Evolutionary conservation across 2,113 vertebrate genomes (phyloP).

Genomic region (Ammodytes dubius): DNA sequence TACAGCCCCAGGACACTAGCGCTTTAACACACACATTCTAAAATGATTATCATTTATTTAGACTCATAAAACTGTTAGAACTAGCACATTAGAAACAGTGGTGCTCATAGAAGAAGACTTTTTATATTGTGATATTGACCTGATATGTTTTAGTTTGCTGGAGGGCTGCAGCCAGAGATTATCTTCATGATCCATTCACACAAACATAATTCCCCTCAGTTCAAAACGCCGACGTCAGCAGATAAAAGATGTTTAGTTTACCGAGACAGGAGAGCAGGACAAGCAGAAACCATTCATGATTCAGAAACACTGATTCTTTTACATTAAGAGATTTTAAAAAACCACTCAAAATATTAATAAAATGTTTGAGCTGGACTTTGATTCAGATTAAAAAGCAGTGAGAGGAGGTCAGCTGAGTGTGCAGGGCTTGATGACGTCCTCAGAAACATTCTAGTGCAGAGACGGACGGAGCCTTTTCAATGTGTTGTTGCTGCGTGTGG

Average conservation of each 20-base stretch:
- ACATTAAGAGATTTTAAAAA: not conserved
- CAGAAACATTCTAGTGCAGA: constrained; percentile 43
- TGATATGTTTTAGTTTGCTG: not conserved
- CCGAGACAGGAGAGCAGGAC: not conserved
- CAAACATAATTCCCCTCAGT: too few species aligned
- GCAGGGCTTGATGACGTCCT: not conserved
- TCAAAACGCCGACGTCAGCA: not conserved
- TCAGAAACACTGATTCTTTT: not conserved
- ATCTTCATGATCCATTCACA: not conserved
- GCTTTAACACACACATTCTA: too few species aligned
- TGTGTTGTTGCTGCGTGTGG: not conserved
- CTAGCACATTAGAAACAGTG: too few species aligned
- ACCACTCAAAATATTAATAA: not conserved
- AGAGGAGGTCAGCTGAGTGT: too few species aligned
- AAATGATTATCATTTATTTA: too few species aligned
- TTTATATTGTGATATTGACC: not conserved
- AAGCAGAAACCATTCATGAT: not conserved
- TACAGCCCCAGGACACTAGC: too few species aligned
- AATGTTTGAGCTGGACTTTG: not conserved
- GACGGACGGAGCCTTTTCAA: not conserved
- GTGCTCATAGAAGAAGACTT: not conserved
- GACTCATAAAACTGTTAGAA: too few species aligned
- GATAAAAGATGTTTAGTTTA: not conserved
- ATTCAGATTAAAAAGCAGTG: not conserved
- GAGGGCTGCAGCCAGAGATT: too few species aligned